Evolutionary conservation across 2,888 invertebrate genomes (phyloP).

Genomic region (Theretra japonica): DNA sequence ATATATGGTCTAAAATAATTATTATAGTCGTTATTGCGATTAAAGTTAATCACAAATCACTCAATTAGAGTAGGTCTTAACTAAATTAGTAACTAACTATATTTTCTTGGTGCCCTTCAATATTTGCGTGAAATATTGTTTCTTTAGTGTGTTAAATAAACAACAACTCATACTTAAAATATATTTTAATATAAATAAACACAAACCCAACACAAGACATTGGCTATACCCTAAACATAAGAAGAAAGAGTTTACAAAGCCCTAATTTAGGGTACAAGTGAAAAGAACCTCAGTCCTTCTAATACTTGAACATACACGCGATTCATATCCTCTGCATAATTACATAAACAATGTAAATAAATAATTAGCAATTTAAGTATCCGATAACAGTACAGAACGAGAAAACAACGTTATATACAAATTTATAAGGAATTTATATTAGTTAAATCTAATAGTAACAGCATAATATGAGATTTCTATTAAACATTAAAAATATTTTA

Average conservation of each 20-base stretch:
- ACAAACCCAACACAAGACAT: constrained; percentile 83
- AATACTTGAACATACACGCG: constrained; percentile 73
- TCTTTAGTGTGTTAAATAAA: constrained; percentile 32
- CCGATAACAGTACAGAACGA: constrained; percentile 42
- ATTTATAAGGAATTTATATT: constrained; percentile 41
- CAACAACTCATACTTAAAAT: constrained; percentile 66
- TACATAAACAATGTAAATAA: constrained; percentile 16
- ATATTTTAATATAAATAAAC: constrained; percentile 83
- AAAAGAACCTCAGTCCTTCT: constrained; percentile 82
- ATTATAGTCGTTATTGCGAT: no score
- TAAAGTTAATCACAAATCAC: no score
- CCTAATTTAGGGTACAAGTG: constrained; percentile 85
- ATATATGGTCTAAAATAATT: no score
- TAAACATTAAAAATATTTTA: background rate
- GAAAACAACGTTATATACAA: constrained; percentile 49
- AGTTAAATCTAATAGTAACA: constrained; percentile 42
- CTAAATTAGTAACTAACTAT: no score
- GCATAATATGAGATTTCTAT: constrained; percentile 21
- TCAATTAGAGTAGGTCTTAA: no score
- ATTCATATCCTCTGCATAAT: constrained; percentile 48
- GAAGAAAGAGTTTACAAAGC: constrained; percentile 79
- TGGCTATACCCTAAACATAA: constrained; percentile 73
- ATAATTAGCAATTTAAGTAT: constrained; percentile 38
- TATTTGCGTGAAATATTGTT: background rate
- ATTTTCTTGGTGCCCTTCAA: no score